These are phyloP conservation scores for Odontomachus brunneus DNA, from an alignment of 1,140 invertebrate species.

Conservation along the genomic window DNA sequence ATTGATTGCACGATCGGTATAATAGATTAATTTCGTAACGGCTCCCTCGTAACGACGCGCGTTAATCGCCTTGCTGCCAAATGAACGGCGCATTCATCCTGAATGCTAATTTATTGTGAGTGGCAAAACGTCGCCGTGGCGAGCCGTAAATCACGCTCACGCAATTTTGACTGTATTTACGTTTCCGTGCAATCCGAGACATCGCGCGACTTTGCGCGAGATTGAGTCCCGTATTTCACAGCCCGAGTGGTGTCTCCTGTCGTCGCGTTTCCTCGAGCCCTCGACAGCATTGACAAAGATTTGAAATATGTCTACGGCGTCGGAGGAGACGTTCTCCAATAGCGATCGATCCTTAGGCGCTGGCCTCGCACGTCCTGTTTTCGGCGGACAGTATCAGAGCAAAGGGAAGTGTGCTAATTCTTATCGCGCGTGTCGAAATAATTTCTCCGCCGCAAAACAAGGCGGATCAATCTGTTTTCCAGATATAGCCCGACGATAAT, in stretches of 20 bases:
- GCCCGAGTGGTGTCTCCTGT: neutral
- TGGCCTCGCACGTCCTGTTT: too few relatives aligned
- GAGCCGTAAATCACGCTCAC: constrained; percentile 20
- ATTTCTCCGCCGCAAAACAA: too few relatives aligned
- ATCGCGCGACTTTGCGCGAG: constrained; percentile 16
- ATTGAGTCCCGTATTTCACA: constrained; percentile 17
- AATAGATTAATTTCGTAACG: constrained; percentile 32
- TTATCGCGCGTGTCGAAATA: neutral
- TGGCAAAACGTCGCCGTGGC: constrained; percentile 1
- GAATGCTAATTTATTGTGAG: constrained; percentile 38
- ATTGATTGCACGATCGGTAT: constrained; percentile 12
- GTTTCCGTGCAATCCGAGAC: neutral
- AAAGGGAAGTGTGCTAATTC: neutral
- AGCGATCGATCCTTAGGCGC: neutral
- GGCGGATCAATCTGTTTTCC: too few relatives aligned
- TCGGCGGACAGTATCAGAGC: too few relatives aligned
- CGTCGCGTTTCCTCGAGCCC: neutral
- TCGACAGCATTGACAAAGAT: neutral
- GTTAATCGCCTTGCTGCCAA: constrained; percentile 21
- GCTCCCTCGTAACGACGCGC: neutral
- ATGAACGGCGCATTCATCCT: constrained; percentile 9
- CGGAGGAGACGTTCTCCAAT: neutral
- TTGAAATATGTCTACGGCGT: neutral
- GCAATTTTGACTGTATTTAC: constrained; percentile 36
- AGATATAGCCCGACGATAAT: too few relatives aligned